These are phyloP conservation scores for Itoplectis maculator DNA, from an alignment of 2,888 invertebrate species.

Conservation along the genomic window DNA sequence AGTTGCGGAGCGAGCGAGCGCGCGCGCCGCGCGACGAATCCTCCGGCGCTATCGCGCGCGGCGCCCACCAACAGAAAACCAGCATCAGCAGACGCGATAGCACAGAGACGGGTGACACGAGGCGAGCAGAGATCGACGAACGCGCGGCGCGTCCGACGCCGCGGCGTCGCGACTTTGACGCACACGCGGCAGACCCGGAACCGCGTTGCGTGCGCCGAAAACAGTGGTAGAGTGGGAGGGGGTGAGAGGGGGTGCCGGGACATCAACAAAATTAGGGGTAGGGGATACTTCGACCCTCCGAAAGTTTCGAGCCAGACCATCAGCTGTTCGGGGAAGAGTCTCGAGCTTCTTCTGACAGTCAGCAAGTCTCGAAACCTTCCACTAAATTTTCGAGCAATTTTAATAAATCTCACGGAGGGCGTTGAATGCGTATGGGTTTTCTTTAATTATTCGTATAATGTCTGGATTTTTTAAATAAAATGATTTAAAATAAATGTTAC, in stretches of 20 bases:
- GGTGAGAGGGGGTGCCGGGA: not conserved
- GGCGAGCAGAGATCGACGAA: conserved; percentile 33
- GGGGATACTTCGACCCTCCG: not conserved
- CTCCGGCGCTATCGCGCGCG: conserved; percentile 60
- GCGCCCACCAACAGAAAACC: conserved; percentile 53
- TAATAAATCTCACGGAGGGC: too few relatives aligned
- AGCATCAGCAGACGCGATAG: conserved; percentile 52
- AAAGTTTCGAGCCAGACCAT: not conserved
- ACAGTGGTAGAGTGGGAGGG: too few relatives aligned
- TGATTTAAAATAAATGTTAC: too few relatives aligned
- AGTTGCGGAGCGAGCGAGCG: conserved; percentile 77
- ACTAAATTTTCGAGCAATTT: too few relatives aligned
- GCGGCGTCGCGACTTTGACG: conserved; percentile 40
- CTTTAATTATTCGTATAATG: too few relatives aligned
- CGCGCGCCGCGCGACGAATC: conserved; percentile 70
- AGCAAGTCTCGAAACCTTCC: not conserved
- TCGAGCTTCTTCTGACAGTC: not conserved
- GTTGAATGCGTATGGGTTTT: too few relatives aligned
- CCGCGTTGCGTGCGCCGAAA: conserved; percentile 16
- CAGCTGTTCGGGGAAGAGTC: not conserved
- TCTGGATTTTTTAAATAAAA: too few relatives aligned
- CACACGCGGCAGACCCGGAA: not conserved
- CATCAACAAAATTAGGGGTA: not conserved
- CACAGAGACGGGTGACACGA: conserved; percentile 37
- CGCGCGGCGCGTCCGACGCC: not conserved